These are phyloP conservation scores for Tinamus major DNA, from an alignment of 2,797 vertebrate genomes.

Conservation along the genomic window DNA sequence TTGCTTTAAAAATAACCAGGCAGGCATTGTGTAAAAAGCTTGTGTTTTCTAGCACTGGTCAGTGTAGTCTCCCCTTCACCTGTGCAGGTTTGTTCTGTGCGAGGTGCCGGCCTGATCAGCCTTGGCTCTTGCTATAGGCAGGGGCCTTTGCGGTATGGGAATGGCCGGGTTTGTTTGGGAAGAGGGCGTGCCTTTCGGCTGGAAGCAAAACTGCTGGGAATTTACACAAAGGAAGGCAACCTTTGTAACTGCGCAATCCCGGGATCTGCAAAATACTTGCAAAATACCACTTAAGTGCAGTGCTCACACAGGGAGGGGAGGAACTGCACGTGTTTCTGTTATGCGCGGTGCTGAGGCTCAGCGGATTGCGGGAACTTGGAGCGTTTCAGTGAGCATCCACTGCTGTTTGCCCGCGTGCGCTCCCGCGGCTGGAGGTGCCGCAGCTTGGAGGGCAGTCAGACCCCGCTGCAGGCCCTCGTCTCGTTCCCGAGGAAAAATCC, in stretches of 20 bases:
- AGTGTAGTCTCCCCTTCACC: no score
- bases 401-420: neutral
- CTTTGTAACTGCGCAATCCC: neutral
- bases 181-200: no score
- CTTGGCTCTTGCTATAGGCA: no score
- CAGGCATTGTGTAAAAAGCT: neutral
- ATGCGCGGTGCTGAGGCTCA: accelerated
- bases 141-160: neutral
- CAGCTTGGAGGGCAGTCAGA: conserved; percentile 15
- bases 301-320: neutral
- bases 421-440: neutral
- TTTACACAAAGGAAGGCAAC: neutral
- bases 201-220: neutral
- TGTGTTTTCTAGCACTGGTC: neutral
- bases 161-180: neutral
- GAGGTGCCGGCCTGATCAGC: neutral
- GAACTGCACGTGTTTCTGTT: neutral
- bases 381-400: neutral
- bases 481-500: conserved; percentile 48
- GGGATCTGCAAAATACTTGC: neutral
- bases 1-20: neutral
- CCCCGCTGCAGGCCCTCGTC: conserved; percentile 61
- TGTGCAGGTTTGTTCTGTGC: neutral
- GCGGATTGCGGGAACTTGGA: neutral
- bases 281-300: neutral